Base-by-base conservation (phyloP, 1,140 invertebrate genomes). In the Drosophila rhopaloa region DNA sequence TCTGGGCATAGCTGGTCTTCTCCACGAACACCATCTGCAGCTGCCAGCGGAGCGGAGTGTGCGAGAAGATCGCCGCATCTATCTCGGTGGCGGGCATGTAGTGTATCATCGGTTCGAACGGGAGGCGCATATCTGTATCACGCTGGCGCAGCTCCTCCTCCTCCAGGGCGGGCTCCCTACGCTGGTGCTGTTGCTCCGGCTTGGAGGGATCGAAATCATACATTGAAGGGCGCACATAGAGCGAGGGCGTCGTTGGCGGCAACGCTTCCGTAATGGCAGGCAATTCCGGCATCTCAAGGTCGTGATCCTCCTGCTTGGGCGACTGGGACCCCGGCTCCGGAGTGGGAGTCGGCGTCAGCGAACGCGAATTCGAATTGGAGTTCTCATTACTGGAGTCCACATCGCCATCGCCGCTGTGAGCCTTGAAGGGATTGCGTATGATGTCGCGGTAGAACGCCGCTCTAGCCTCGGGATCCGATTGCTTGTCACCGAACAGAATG, bases 61-160 rank as follows among this genome's bases (percentile, higher is more conserved):
- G 96, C 51, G 95, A 96, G 32, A 94, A 95, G 35, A 96, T 94
- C 10, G 96, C 96, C 6, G 96, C 97, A 84, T 97, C 95, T 58
- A 98, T 97, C 93, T 97, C 97, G 1, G 95, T 96, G 35, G 97
- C 96, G 2, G 97, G 96, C 14, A 95, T 94, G 76, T 97, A 97
- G 63, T 96, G 95, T 13, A 95, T 95, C 43, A 95, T 94, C 1
- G 96, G 95, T 90, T 97, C 96, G 75, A 97, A 97, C 1, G 96
- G 96, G 63, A 96, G 88, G n/a, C 96, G 93, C 53, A 97, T 93
- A 92, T 97, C 96, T 8, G 96, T 94, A 71, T 97, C 96, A n/a
- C 82, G 79, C 50, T 48, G 47, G 24, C 16, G 13, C 24, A 24
- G 24, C 5, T 48, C 13, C 13, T 57, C 38, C 37, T 44, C 13